Evolutionary conservation across 2,113 vertebrate genomes (phyloP), one percentile per base, ranked within the genome.

Genomic region (Callocephalon fimbriatum): DNA sequence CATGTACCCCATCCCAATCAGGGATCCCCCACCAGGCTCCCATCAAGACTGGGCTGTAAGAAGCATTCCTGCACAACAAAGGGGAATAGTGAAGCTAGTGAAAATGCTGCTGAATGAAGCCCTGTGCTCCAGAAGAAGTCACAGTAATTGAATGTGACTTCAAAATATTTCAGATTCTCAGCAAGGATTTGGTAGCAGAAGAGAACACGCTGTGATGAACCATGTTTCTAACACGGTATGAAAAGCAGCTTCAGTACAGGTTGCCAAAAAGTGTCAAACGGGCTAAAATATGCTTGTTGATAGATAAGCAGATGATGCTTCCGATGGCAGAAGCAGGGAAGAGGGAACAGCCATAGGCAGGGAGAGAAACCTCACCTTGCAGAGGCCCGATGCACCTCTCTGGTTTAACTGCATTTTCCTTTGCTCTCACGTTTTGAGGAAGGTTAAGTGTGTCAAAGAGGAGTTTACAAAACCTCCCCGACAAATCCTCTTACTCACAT

Each of bases 401-500:
- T 12, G 78, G n/a, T 37, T 62, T 92, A 76, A 93, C 2, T 70
- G 95, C 67, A 38, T 79, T 93, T 86, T 73, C 85, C 66, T 62
- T 29, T 9, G 59, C 87, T 88, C 84, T 66, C 1, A 0, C 22
- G 32, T 76, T 86, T 83, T 71, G 50, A 90, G 90, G 56, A 88
- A 86, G 94, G 94, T 92, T 92, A 92, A 97, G 61, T 65, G 92
- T 26, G 61, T 75, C 68, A 72, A 87, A 92, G 37, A 45, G 58
- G 78, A 65, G 76, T 72, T 88, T 82, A 86, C 74, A 89, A 96
- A 95, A 75, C 75, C 93, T 62, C 90, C 86, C 88, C 1, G 5
- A 86, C 12, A 76, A 93, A 95, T 90, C 97, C 88, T 92, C 92
- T 95, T 93, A 86, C 76, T 93, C 95, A 90, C 80, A 79, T 50